These are phyloP conservation scores for Chrysemys picta DNA, from an alignment of 2,113 vertebrate genomes.

Conservation along the genomic window DNA sequence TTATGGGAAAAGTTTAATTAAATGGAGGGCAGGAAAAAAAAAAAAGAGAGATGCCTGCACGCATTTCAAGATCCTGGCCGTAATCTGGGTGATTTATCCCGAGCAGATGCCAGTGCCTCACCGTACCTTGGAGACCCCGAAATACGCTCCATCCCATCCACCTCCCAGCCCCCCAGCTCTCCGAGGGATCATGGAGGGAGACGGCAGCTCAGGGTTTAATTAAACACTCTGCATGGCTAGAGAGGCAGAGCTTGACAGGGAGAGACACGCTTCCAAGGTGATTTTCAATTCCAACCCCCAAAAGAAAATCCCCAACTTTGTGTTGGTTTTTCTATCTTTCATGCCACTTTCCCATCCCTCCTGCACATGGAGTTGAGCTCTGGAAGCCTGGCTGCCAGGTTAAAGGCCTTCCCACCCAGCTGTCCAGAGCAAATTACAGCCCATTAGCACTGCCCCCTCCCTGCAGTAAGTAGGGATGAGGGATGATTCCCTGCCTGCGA, in stretches of 20 bases:
- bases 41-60: background rate
- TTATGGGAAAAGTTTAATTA: slow-evolving; percentile 29
- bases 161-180: background rate
- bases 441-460: background rate
- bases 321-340: background rate
- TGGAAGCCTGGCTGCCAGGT: rapidly evolving
- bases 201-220: background rate
- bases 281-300: background rate
- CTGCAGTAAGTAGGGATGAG: rapidly evolving
- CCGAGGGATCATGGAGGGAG: background rate
- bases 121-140: background rate
- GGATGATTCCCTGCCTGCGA: background rate
- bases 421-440: rapidly evolving
- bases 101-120: background rate
- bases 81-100: background rate
- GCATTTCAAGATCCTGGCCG: background rate
- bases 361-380: background rate
- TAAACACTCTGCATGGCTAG: background rate
- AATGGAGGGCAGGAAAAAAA: background rate
- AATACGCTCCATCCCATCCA: background rate
- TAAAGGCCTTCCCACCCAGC: background rate
- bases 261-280: background rate
- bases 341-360: background rate
- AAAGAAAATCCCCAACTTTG: background rate
- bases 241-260: background rate